These are phyloP conservation scores for Pedionomus torquatus DNA, from an alignment of 2,113 vertebrate species.

Conservation along the genomic window DNA sequence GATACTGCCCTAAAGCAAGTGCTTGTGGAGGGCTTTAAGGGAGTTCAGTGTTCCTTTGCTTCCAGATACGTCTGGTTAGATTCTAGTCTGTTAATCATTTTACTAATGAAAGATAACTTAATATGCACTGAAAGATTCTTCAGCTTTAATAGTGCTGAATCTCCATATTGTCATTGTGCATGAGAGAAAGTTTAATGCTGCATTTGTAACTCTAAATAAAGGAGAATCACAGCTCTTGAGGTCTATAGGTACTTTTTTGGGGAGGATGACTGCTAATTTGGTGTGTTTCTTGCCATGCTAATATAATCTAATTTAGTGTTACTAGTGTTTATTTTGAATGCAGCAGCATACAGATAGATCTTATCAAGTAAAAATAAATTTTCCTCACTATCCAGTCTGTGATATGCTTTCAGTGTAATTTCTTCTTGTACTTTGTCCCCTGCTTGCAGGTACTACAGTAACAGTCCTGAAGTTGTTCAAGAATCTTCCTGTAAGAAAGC, in stretches of 20 bases:
- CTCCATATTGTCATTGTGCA: neutral
- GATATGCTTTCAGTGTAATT: neutral
- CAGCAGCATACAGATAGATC: neutral
- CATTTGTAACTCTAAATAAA: neutral
- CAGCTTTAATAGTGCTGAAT: neutral
- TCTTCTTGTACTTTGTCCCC: neutral
- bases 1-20: neutral
- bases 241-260: neutral
- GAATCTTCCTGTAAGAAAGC: slow-evolving; percentile 94
- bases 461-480: slow-evolving; percentile 89
- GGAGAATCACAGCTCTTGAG: neutral
- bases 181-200: neutral
- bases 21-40: neutral
- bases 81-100: neutral
- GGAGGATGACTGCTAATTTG: neutral
- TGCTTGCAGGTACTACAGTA: slow-evolving; percentile 88
- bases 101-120: neutral
- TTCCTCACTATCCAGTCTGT: neutral
- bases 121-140: neutral
- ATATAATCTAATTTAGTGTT: neutral
- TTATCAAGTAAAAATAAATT: neutral
- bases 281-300: neutral
- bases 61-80: neutral
- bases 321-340: neutral
- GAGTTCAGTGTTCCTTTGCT: neutral